Percentiles rank a stretch among this genome's conserved stretches.
Evolutionary conservation across 2,113 vertebrate genomes (phyloP).

Genomic region (Xyliphius kryptos): DNA sequence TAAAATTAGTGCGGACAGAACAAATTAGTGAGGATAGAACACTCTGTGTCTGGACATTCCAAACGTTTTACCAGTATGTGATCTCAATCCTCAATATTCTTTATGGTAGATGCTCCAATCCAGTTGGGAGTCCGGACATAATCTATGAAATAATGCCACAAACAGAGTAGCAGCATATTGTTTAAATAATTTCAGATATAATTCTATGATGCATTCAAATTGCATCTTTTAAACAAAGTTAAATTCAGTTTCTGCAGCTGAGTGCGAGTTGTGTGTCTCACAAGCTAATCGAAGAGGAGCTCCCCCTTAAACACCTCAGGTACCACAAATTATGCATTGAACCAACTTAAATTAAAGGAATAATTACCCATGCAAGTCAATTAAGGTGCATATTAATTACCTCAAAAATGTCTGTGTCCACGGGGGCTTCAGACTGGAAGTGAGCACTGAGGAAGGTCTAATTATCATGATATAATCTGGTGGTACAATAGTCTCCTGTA

Average conservation of each 20-base stretch:
- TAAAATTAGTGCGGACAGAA: no score
- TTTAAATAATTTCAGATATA: no score
- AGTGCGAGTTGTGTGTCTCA: conserved; percentile 1
- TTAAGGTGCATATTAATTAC: conserved; percentile 40
- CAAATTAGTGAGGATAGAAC: no score
- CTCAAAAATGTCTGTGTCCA: conserved; percentile 22
- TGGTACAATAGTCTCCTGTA: conserved; percentile 11
- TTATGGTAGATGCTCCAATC: no score
- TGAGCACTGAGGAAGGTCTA: conserved; percentile 29
- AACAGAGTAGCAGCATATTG: no score
- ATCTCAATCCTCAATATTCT: no score
- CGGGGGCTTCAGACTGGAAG: conserved; percentile 19
- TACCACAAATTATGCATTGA: conserved; percentile 7
- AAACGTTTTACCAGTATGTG: no score
- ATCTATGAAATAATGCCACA: no score
- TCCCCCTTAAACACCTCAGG: conserved; percentile 14
- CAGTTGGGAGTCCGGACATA: no score
- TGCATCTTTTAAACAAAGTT: background rate
- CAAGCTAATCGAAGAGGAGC: background rate
- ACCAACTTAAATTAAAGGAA: conserved; percentile 27
- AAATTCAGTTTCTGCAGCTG: conserved; percentile 1
- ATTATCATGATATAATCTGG: conserved; percentile 34
- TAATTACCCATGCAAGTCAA: conserved; percentile 32
- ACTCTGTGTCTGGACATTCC: no score
- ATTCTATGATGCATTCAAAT: no score